phyloP scores from a whole-genome alignment of 2,797 vertebrate genomes.

The Lutra lutra region DNA sequence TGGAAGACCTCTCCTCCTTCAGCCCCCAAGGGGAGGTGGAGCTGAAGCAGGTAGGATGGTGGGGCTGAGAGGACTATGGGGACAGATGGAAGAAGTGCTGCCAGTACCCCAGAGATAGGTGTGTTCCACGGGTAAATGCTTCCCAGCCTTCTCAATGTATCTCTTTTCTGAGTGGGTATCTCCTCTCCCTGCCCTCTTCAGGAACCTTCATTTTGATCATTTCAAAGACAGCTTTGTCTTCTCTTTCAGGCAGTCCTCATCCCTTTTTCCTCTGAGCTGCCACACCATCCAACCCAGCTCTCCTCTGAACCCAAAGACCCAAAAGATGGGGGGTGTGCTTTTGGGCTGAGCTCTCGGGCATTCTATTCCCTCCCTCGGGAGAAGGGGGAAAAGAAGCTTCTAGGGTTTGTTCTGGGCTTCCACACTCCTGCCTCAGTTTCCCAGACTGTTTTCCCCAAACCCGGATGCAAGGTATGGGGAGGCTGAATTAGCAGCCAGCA shows the following conservation, averaged over 20 bases:
- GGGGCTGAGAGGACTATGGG: neutral
- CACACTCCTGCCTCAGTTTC: conserved; percentile 48
- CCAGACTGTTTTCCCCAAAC: neutral
- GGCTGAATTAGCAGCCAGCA: neutral
- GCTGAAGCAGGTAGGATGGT: neutral
- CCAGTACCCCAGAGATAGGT: no score
- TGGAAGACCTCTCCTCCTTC: neutral
- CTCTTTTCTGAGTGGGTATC: neutral
- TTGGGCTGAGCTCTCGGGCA: neutral
- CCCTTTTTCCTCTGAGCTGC: neutral
- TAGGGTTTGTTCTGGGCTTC: neutral
- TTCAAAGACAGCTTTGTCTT: neutral
- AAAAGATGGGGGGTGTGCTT: neutral
- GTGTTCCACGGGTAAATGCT: no score
- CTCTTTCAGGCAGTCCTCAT: neutral
- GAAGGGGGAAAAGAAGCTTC: neutral
- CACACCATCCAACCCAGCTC: neutral
- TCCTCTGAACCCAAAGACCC: neutral
- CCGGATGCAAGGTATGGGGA: neutral
- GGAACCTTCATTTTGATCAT: neutral
- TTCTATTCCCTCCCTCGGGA: neutral
- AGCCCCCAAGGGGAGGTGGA: neutral
- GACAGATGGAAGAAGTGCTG: no score
- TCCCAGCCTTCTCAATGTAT: neutral
- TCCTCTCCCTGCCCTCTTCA: neutral